A percentile compares a stretch with the other conserved stretches of the same genome.
These are phyloP conservation scores for Epizoanthus scotinus DNA, from an alignment of 92 coral and sea anemone species.

Conservation along the genomic window DNA sequence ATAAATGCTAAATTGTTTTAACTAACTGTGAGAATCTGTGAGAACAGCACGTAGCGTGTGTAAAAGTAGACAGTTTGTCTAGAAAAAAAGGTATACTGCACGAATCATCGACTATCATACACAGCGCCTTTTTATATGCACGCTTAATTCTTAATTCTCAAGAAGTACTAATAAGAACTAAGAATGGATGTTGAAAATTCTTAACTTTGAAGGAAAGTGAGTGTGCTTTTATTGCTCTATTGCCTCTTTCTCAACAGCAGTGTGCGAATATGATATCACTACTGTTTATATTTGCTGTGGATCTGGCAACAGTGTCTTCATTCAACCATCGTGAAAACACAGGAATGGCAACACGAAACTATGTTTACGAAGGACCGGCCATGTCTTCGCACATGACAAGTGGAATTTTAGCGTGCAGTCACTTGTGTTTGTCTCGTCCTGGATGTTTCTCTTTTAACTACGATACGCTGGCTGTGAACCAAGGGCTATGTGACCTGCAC, in stretches of 20 bases:
- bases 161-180: no score
- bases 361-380: conserved; percentile 16
- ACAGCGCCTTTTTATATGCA: no score
- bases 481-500: conserved; percentile 24
- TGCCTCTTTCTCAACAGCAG: background rate
- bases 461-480: background rate
- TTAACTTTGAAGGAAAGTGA: no score
- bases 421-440: conserved; percentile 12
- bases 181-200: no score
- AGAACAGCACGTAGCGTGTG: no score
- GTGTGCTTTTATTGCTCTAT: no score
- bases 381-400: background rate
- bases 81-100: no score
- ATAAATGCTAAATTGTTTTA: no score
- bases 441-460: conserved; percentile 32
- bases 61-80: no score
- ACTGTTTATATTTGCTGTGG: background rate
- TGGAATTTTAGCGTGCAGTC: conserved; percentile 29
- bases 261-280: background rate
- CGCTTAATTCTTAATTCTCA: no score
- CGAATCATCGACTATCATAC: no score
- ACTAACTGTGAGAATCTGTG: no score
- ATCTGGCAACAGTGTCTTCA: background rate
- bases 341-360: conserved; percentile 6
- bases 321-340: conserved; percentile 10